A percentile compares a stretch with the other conserved stretches of the same genome.
Evolutionary conservation across 1,140 invertebrate species (phyloP).

Genomic region (Tetramorium simillimum): DNA sequence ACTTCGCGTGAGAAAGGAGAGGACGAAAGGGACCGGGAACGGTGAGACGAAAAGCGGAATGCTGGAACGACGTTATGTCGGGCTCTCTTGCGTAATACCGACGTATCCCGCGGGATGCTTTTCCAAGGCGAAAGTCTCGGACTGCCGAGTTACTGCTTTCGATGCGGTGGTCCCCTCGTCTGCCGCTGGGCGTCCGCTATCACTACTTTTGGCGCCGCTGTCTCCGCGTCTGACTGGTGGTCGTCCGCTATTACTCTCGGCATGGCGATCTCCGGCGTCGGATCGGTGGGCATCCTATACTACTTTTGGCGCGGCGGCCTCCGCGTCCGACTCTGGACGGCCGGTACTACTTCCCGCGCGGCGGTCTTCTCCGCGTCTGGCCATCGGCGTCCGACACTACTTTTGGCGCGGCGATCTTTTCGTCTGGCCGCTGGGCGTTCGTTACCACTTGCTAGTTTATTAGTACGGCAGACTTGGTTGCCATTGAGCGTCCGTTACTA

Average conservation of each 20-base stretch:
- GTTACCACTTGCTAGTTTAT: not conserved
- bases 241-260: not conserved
- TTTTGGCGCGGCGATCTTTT: not conserved
- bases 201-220: not conserved
- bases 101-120: slow-evolving; percentile 21
- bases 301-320: not conserved
- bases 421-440: not conserved
- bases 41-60: not conserved
- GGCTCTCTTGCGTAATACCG: slow-evolving; percentile 48
- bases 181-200: not conserved
- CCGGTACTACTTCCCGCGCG: not conserved
- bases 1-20: slow-evolving; percentile 7
- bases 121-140: slow-evolving; percentile 6
- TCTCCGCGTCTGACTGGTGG: not conserved
- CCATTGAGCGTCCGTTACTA: not conserved
- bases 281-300: not conserved
- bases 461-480: not conserved
- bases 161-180: not conserved
- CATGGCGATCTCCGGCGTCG: not conserved
- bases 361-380: not conserved
- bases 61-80: slow-evolving; percentile 39
- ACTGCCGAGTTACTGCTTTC: slow-evolving; percentile 24
- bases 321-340: not conserved
- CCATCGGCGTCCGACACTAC: not conserved
- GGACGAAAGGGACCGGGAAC: not conserved